These are phyloP conservation scores for Diplodus puntazzo DNA, from an alignment of 2,797 vertebrate genomes.

Conservation along the genomic window DNA sequence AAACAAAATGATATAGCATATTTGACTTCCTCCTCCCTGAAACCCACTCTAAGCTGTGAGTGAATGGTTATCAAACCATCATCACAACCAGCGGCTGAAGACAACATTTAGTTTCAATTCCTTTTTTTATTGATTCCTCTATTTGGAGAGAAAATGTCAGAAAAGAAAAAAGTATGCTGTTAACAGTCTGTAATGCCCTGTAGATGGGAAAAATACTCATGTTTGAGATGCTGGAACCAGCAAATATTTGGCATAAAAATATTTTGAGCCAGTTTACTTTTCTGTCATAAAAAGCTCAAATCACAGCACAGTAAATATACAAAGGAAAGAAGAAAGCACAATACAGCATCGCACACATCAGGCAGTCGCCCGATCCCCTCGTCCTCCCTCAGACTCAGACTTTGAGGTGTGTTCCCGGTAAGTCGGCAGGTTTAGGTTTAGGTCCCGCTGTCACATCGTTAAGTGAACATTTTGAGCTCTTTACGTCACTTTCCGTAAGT, in stretches of 20 bases:
- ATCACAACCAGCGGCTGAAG: background rate
- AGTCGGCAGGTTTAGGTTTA: too few relatives aligned
- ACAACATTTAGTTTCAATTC: background rate
- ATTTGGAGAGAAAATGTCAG: too few relatives aligned
- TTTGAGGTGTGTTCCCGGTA: too few relatives aligned
- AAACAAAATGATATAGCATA: background rate
- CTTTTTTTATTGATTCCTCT: too few relatives aligned
- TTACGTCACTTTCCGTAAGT: too few relatives aligned
- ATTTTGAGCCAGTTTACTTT: background rate
- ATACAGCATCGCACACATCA: too few relatives aligned
- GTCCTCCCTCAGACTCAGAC: too few relatives aligned
- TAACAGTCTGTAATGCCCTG: too few relatives aligned
- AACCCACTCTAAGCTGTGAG: background rate
- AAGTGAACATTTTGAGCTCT: too few relatives aligned
- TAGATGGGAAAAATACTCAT: background rate
- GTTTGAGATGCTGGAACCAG: background rate
- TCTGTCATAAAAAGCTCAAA: background rate
- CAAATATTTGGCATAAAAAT: background rate
- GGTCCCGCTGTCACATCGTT: too few relatives aligned
- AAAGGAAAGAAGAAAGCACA: background rate
- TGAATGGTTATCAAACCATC: background rate
- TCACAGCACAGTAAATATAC: background rate
- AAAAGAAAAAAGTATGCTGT: too few relatives aligned
- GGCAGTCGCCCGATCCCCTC: too few relatives aligned
- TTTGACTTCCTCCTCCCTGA: fast-evolving